These are phyloP conservation scores for Onychomys torridus DNA, from an alignment of 2,797 vertebrate species.

Conservation along the genomic window DNA sequence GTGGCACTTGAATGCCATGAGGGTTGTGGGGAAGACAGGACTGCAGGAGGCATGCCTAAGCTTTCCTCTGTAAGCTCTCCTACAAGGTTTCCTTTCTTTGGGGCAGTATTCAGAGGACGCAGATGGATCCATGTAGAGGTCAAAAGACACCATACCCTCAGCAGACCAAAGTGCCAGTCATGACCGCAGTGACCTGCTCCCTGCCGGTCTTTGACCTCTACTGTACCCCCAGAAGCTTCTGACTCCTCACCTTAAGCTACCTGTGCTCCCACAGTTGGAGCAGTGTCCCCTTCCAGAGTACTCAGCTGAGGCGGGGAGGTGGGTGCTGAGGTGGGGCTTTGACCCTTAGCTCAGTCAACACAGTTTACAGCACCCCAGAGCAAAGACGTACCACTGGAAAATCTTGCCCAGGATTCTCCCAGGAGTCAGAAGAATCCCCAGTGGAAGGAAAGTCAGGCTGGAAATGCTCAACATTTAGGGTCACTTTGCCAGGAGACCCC, in stretches of 20 bases:
- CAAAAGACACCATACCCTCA: background rate
- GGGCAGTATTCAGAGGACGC: background rate
- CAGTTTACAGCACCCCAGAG: background rate
- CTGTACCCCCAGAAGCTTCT: background rate
- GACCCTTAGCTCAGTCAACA: background rate
- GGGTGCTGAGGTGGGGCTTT: background rate
- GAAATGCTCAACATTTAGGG: background rate
- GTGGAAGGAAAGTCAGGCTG: background rate
- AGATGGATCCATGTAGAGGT: background rate
- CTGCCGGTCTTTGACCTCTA: background rate
- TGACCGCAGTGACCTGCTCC: background rate
- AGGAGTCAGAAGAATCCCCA: background rate
- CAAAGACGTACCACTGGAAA: background rate
- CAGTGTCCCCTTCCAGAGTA: background rate
- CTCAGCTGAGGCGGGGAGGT: background rate
- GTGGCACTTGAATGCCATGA: background rate
- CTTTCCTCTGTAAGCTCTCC: background rate
- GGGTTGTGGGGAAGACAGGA: background rate
- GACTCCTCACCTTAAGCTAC: background rate
- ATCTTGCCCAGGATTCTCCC: constrained; percentile 11
- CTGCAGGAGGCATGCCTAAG: background rate
- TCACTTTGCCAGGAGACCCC: background rate
- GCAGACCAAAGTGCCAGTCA: background rate
- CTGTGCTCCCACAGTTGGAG: background rate
- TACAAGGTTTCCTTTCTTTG: background rate